Evolutionary conservation across 1,140 invertebrate genomes (phyloP), one percentile per base, ranked within the genome.

Genomic region (Pseudomyrmex gracilis): DNA sequence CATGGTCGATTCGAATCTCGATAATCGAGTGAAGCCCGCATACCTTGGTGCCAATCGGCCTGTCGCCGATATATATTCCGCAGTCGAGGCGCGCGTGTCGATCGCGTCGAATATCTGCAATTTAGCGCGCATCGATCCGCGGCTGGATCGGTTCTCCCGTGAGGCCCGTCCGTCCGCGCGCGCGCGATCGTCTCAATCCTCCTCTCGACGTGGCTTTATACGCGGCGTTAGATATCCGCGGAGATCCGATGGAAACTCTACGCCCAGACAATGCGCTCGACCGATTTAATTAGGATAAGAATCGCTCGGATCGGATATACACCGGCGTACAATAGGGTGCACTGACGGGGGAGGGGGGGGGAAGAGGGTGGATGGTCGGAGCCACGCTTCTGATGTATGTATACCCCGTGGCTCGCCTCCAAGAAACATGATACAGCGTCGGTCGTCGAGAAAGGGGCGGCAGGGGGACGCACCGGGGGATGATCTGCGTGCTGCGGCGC

Each of bases 371-470:
- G 67, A 51, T 73, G 49, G 55, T 58, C 13, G 71, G 73, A 86
- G 80, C 73, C 77, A 83, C 87, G 86, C 66, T 88, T 82, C 84
- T 88, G 84, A 60, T 83, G 87, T 73, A 83, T 67, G 80, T 89
- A 71, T 89, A 89, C 76, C 34, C 34, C 55, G 83, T 91, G 92
- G 93, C 90, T 93, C 91, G 92, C 87, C 92, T 93, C 91, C 89
- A 92, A 94, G 93, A 93, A 94, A 94, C 93, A 92, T 93, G 92
- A 94, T 94, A 93, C 93, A 93, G 90, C 86, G 66, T 34, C 7
- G 47, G 57, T 57, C 9, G 57, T 57, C 9, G 70, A 80, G 83
- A 82, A 85, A 89, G 80, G 80, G 87, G 61, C 55, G 7, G 58
- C 51, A 7, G 51, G 64, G 74, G 66, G 80, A 87, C 63, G 84